Conservation (phyloP, 2,797 vertebrate species). For the Microctenopoma lineatum region DNA sequence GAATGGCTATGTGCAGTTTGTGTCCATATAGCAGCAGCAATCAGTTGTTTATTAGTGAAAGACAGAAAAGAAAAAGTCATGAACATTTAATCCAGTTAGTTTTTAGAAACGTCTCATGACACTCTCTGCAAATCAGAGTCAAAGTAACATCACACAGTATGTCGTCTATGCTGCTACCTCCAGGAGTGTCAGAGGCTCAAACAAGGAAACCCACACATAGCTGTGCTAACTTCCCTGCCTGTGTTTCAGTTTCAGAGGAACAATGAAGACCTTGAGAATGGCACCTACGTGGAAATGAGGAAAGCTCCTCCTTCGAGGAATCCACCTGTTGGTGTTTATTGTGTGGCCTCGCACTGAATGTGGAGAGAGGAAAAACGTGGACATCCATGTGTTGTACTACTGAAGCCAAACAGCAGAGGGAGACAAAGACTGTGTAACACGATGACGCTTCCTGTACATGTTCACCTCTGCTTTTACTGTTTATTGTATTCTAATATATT, state of each 20-base stretch:
- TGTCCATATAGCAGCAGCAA: too few species aligned
- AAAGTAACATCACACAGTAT: too few species aligned
- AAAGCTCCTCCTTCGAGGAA: constrained; percentile 20
- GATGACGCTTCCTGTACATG: not conserved
- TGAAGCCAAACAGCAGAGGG: constrained; percentile 20
- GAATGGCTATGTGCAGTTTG: too few species aligned
- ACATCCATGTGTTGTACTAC: not conserved
- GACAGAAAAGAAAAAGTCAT: too few species aligned
- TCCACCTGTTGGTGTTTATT: not conserved
- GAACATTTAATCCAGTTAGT: too few species aligned
- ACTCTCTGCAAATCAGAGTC: too few species aligned
- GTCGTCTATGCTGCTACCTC: too few species aligned
- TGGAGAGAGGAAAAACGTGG: not conserved
- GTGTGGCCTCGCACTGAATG: not conserved
- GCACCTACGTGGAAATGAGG: constrained; percentile 67
- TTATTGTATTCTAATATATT: not conserved
- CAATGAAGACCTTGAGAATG: not conserved
- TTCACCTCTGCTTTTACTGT: not conserved
- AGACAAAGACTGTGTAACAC: constrained; percentile 20
- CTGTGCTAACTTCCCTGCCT: not conserved
- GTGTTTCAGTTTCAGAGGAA: constrained; percentile 46
- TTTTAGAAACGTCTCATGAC: too few species aligned
- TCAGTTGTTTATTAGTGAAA: too few species aligned
- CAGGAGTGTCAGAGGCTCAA: not conserved
- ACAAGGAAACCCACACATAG: not conserved